Percentiles rank a stretch among this genome's conserved stretches.
Evolutionary conservation across 35 echinoderm and acorn worm species (phyloP).

Genomic region (Apostichopus japonicus): DNA sequence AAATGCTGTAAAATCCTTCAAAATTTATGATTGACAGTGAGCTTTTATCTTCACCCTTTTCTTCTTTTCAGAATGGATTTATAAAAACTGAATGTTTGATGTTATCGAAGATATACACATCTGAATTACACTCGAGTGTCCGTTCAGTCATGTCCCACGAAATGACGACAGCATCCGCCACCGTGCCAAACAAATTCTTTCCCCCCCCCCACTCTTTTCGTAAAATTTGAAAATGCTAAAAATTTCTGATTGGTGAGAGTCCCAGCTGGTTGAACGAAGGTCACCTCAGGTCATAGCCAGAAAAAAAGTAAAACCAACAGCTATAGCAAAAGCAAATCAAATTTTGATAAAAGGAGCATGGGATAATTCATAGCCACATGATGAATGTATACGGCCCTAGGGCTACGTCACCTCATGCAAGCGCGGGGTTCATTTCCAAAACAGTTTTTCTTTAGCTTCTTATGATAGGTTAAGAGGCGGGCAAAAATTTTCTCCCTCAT

Average conservation of each 20-base stretch:
- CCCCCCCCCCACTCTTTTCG: background rate
- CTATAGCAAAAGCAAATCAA: slow-evolving; percentile 31
- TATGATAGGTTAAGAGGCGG: slow-evolving; percentile 52
- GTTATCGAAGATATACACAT: background rate
- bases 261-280: slow-evolving; percentile 51
- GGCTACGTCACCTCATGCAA: slow-evolving; percentile 53
- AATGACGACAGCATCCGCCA: background rate
- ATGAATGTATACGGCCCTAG: slow-evolving; percentile 52
- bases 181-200: background rate
- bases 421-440: slow-evolving; percentile 46
- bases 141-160: background rate
- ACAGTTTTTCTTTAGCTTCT: slow-evolving; percentile 54
- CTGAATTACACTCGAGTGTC: background rate
- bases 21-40: background rate
- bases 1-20: background rate
- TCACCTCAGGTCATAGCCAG: slow-evolving; percentile 42
- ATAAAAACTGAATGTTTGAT: background rate
- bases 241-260: slow-evolving; percentile 4
- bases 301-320: slow-evolving; percentile 32
- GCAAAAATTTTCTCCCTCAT: slow-evolving; percentile 43
- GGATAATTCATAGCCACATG: slow-evolving; percentile 54
- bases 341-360: slow-evolving; percentile 54
- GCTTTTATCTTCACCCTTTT: background rate
- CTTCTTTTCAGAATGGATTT: background rate
- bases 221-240: slow-evolving; percentile 4